phyloP scores from a whole-genome alignment of 2,888 invertebrate species.

The Scelioninae gen. 1 region DNA sequence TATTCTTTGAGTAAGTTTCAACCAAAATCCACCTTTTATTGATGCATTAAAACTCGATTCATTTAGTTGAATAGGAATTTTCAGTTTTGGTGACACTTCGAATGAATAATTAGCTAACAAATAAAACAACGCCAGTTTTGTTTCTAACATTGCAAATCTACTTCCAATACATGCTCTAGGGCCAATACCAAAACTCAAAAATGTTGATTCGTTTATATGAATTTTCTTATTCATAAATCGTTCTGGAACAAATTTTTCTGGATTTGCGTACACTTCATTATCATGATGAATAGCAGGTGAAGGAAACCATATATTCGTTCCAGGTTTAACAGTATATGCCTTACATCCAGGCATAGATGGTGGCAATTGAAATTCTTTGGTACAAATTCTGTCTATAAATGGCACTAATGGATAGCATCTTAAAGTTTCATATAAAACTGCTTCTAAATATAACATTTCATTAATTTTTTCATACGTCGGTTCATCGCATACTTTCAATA shows the following conservation, averaged over 20 bases:
- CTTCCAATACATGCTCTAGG: constrained; percentile 81
- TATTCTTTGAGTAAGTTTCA: constrained; percentile 20
- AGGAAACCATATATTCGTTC: background rate
- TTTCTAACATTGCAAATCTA: constrained; percentile 60
- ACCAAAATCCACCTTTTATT: constrained; percentile 72
- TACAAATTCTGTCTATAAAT: constrained; percentile 72
- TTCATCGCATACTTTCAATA: background rate
- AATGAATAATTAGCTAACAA: background rate
- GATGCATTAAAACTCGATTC: constrained; percentile 32
- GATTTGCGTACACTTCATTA: constrained; percentile 80
- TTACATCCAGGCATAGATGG: constrained; percentile 5
- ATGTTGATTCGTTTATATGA: constrained; percentile 64
- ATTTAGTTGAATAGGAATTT: background rate
- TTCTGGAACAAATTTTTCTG: constrained; percentile 82
- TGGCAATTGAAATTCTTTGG: constrained; percentile 3
- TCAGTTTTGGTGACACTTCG: background rate
- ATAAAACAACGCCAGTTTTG: constrained; percentile 46
- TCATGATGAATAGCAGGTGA: constrained; percentile 79
- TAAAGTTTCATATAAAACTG: constrained; percentile 73
- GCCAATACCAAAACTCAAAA: constrained; percentile 81
- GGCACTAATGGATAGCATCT: constrained; percentile 82
- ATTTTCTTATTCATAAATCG: constrained; percentile 75
- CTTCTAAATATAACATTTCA: constrained; percentile 6
- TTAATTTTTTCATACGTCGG: constrained; percentile 3
- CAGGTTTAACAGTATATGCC: background rate